Evolutionary conservation across 2,888 invertebrate species (phyloP).

Genomic region (Aleiodes leptofemur): DNA sequence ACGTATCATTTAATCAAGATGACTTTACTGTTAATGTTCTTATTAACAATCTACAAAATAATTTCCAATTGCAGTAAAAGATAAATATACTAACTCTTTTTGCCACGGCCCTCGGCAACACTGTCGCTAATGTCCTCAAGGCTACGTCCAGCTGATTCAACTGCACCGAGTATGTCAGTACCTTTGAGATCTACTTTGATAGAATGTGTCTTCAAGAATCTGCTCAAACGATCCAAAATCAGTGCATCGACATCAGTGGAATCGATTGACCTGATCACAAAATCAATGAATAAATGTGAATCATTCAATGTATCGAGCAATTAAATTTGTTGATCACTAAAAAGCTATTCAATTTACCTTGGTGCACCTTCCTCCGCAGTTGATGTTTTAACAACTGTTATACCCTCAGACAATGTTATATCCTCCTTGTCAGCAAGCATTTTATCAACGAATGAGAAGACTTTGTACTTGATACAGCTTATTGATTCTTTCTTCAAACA

Average conservation of each 20-base stretch:
- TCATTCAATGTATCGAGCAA: neutral
- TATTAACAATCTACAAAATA: neutral
- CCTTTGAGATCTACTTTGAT: conserved; percentile 91
- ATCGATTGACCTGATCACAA: conserved; percentile 69
- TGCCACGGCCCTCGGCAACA: conserved; percentile 84
- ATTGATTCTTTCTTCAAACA: conserved; percentile 89
- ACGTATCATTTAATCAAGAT: too few relatives aligned
- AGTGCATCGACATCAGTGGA: conserved; percentile 79
- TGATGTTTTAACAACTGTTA: conserved; percentile 87
- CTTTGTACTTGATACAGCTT: conserved; percentile 90
- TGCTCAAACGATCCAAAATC: conserved; percentile 82
- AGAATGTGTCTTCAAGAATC: conserved; percentile 87
- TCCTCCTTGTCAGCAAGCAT: conserved; percentile 88
- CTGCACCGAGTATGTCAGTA: conserved; percentile 87
- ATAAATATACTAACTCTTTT: conserved; percentile 82
- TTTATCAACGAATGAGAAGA: conserved; percentile 91
- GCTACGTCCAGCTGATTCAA: conserved; percentile 87
- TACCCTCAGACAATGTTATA: conserved; percentile 88
- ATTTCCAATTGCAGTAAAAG: neutral
- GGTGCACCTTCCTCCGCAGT: conserved; percentile 86
- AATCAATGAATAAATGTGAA: conserved; percentile 20
- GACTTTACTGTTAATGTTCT: neutral
- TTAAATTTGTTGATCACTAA: neutral
- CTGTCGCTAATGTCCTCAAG: conserved; percentile 79
- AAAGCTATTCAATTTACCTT: conserved; percentile 75